These are phyloP conservation scores for Slavum lentiscoides DNA, from an alignment of 2,888 invertebrate genomes.

Conservation along the genomic window DNA sequence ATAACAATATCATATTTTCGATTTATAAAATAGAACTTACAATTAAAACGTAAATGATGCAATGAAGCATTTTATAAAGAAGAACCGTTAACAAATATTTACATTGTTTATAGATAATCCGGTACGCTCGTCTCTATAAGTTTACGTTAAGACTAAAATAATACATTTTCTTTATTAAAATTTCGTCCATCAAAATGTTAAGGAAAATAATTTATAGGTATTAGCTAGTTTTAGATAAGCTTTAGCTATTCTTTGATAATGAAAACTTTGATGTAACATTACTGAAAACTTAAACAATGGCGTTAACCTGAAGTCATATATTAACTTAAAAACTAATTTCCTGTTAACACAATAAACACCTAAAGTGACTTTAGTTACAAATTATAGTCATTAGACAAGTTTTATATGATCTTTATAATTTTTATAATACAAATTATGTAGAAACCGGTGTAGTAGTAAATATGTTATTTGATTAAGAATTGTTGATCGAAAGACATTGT, in stretches of 20 bases:
- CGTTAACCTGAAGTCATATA: slow-evolving; percentile 37
- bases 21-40: too few species aligned
- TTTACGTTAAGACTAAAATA: slow-evolving; percentile 16
- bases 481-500: too few species aligned
- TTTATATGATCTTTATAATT: too few species aligned
- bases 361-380: slow-evolving; percentile 7
- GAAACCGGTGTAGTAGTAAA: too few species aligned
- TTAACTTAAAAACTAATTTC: slow-evolving; percentile 44
- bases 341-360: slow-evolving; percentile 26
- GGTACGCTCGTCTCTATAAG: background rate
- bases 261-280: slow-evolving; percentile 41
- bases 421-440: too few species aligned
- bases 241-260: slow-evolving; percentile 27
- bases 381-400: background rate
- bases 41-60: too few species aligned
- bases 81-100: background rate
- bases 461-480: too few species aligned
- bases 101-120: background rate
- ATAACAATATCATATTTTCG: too few species aligned
- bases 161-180: slow-evolving; percentile 25
- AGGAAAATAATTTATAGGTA: slow-evolving; percentile 23
- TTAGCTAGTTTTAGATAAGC: slow-evolving; percentile 30
- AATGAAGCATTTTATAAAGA: background rate
- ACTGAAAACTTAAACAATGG: slow-evolving; percentile 40
- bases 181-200: slow-evolving; percentile 39